A percentile compares a stretch with the other conserved stretches of the same genome.
Evolutionary conservation across 2,888 invertebrate species (phyloP).

Genomic region (Metellina segmentata): DNA sequence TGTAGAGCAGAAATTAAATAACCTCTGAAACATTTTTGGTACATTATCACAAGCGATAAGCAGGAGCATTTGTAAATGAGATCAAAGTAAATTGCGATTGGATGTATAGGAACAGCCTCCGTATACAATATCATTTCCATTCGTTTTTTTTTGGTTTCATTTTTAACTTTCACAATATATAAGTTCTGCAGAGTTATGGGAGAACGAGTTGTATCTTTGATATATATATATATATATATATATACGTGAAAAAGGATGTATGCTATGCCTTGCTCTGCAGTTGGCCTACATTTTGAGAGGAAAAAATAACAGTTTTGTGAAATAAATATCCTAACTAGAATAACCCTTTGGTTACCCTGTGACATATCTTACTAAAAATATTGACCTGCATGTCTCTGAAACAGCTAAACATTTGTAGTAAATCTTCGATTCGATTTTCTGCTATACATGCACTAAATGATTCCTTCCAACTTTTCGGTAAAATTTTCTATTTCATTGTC

Average conservation of each 20-base stretch:
- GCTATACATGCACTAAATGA: conserved; percentile 34
- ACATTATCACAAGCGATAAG: conserved; percentile 73
- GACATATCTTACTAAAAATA: conserved; percentile 60
- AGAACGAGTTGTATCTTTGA: conserved; percentile 41
- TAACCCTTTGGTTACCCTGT: conserved; percentile 45
- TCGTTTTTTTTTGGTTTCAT: background rate
- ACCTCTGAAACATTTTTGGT: conserved; percentile 27
- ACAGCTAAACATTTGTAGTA: conserved; percentile 47
- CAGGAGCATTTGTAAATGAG: conserved; percentile 67
- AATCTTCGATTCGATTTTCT: conserved; percentile 31
- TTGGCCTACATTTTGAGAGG: conserved; percentile 53
- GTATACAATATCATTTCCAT: conserved; percentile 11
- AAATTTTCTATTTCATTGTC: conserved; percentile 7
- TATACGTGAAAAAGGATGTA: conserved; percentile 49
- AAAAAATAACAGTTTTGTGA: conserved; percentile 42
- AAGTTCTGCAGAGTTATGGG: conserved; percentile 56
- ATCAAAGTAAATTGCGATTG: conserved; percentile 47
- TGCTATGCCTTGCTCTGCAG: conserved; percentile 65
- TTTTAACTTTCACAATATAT: background rate
- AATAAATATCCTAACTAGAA: conserved; percentile 45
- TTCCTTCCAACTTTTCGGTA: background rate
- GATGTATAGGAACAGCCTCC: conserved; percentile 14
- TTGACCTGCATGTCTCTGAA: conserved; percentile 40
- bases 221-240: background rate
- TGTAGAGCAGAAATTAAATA: conserved; percentile 64